Percentiles rank a stretch among this genome's conserved stretches.
Conservation (phyloP, 1,140 invertebrate genomes). For the Nebria ingens region DNA sequence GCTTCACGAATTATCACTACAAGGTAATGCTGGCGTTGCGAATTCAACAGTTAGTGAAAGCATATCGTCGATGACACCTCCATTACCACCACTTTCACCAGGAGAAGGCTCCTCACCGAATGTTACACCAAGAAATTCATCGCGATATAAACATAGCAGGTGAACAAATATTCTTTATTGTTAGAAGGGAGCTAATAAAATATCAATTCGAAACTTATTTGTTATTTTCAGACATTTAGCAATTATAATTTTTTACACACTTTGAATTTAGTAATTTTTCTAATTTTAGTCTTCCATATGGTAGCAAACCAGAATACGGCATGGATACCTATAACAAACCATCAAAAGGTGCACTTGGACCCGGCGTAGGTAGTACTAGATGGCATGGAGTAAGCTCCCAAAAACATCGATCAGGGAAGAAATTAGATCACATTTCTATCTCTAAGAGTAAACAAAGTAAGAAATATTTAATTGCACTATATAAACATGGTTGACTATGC, state of each 20-base stretch:
- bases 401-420: slow-evolving; percentile 26
- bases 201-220: slow-evolving; percentile 11
- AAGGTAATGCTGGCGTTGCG: slow-evolving; percentile 35
- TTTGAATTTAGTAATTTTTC: slow-evolving; percentile 8
- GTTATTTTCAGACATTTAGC: slow-evolving; percentile 8
- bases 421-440: slow-evolving; percentile 28
- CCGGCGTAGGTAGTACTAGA: slow-evolving; percentile 26
- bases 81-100: slow-evolving; percentile 63
- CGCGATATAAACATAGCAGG: slow-evolving; percentile 38
- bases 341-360: slow-evolving; percentile 30
- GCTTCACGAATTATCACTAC: slow-evolving; percentile 41
- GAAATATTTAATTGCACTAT: slow-evolving; percentile 8
- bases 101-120: slow-evolving; percentile 35
- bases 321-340: slow-evolving; percentile 25
- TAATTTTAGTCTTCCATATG: slow-evolving; percentile 42
- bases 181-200: background rate
- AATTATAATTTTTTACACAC: slow-evolving; percentile 13
- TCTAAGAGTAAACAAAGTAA: slow-evolving; percentile 33
- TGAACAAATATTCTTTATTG: slow-evolving; percentile 16
- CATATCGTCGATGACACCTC: slow-evolving; percentile 61
- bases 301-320: slow-evolving; percentile 44
- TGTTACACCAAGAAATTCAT: slow-evolving; percentile 36
- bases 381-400: slow-evolving; percentile 22
- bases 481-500: background rate
- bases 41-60: slow-evolving; percentile 52